Percentiles rank a stretch among this genome's conserved stretches.
phyloP scores from a whole-genome alignment of 2,797 vertebrate species.

The Lagorchestes hirsutus region DNA sequence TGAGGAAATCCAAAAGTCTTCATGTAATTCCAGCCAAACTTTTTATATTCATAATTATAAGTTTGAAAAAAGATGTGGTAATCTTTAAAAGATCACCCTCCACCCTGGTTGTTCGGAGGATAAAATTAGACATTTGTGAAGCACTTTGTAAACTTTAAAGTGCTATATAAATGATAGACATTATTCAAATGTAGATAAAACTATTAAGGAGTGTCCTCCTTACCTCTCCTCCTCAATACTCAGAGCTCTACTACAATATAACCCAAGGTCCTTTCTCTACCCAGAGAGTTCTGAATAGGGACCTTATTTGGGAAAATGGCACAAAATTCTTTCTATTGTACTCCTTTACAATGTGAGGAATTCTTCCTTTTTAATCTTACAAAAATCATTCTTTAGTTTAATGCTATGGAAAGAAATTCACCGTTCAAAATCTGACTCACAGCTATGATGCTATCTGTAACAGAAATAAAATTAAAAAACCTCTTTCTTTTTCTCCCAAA shows the following conservation, averaged over 20 bases:
- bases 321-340: not conserved
- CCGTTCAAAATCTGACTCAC: not conserved
- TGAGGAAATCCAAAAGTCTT: constrained; percentile 4
- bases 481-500: not conserved
- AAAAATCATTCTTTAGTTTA: not conserved
- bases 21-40: not conserved
- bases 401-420: not conserved
- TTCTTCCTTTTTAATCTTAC: not conserved
- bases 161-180: not conserved
- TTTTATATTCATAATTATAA: not conserved
- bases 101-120: not conserved
- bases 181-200: not conserved
- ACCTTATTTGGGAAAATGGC: not conserved
- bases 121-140: not conserved
- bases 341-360: not conserved
- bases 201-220: not conserved
- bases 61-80: not conserved
- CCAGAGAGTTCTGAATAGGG: not conserved
- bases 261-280: not conserved
- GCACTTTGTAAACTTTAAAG: not conserved
- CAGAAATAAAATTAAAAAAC: not conserved
- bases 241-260: not conserved
- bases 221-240: not conserved
- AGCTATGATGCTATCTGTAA: not conserved
- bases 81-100: not conserved